Percentiles rank a stretch among this genome's conserved stretches.
These are phyloP conservation scores for Andinoacara biseriatus DNA, from an alignment of 2,113 vertebrate species.

Conservation along the genomic window DNA sequence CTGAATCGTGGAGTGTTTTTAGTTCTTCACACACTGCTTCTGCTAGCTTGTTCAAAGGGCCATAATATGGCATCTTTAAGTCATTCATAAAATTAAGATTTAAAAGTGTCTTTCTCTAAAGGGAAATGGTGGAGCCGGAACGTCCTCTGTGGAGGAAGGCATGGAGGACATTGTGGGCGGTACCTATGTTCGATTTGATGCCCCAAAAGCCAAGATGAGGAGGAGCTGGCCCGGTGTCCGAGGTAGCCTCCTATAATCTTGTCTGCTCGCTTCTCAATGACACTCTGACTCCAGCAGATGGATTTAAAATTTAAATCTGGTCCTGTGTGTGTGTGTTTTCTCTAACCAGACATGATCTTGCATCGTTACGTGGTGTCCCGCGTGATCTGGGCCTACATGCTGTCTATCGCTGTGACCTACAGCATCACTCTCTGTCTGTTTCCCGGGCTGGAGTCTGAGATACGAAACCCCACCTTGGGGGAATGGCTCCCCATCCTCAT, in stretches of 20 bases:
- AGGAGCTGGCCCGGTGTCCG: constrained; percentile 90
- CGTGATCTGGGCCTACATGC: constrained; percentile 97
- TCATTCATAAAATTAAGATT: background rate
- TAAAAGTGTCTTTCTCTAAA: constrained; percentile 48
- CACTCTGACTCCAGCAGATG: constrained; percentile 15
- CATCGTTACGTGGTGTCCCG: constrained; percentile 93
- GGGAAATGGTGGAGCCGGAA: constrained; percentile 80
- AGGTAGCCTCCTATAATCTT: constrained; percentile 73
- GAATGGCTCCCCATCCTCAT: constrained; percentile 98
- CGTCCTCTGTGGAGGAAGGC: constrained; percentile 77
- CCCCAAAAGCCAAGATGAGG: constrained; percentile 84
- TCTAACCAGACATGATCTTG: constrained; percentile 88
- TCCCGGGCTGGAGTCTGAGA: constrained; percentile 95
- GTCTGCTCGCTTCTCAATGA: constrained; percentile 10
- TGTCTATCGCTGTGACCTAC: constrained; percentile 95
- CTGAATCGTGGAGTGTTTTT: no score
- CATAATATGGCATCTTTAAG: no score
- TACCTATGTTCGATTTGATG: constrained; percentile 89
- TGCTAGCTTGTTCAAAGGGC: no score
- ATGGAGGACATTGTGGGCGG: constrained; percentile 78
- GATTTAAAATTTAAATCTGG: background rate
- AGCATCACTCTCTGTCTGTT: constrained; percentile 98
- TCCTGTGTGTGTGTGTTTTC: constrained; percentile 1
- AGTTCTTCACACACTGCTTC: no score
- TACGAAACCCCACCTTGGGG: constrained; percentile 87